Evolutionary conservation across 2,888 invertebrate genomes (phyloP).

Genomic region (Drosophila meridionalis): DNA sequence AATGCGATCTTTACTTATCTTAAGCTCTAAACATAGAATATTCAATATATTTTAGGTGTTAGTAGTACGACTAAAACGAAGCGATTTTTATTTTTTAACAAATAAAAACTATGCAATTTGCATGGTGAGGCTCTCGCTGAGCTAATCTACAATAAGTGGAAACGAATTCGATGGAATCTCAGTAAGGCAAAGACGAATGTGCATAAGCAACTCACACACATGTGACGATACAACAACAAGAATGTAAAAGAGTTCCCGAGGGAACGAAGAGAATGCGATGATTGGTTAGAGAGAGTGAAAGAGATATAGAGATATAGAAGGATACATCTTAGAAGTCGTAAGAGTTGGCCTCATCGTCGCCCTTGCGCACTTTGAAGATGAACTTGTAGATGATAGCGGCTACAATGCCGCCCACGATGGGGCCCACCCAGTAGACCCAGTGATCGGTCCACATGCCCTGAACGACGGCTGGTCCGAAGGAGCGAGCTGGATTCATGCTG

Average conservation of each 20-base stretch:
- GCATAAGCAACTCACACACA: conserved; percentile 29
- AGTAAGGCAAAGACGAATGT: conserved; percentile 38
- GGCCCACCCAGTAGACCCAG: conserved; percentile 97
- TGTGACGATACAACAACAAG: conserved; percentile 58
- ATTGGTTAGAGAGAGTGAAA: not conserved
- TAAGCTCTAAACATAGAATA: conserved; percentile 65
- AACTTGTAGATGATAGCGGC: conserved; percentile 91
- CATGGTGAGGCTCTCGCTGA: conserved; percentile 29
- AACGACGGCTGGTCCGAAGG: conserved; percentile 94
- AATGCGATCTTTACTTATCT: conserved; percentile 63
- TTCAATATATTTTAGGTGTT: conserved; percentile 52
- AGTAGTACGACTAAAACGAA: conserved; percentile 58
- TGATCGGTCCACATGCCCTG: conserved; percentile 91
- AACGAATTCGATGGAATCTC: conserved; percentile 22
- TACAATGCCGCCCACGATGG: conserved; percentile 90
- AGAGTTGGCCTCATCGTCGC: conserved; percentile 89
- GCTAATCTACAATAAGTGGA: conserved; percentile 38
- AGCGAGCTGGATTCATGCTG: conserved; percentile 97
- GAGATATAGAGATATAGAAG: not conserved
- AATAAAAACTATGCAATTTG: conserved; percentile 67
- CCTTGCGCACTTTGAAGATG: conserved; percentile 89
- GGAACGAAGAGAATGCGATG: not conserved
- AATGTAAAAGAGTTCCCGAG: conserved; percentile 7
- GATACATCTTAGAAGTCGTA: conserved; percentile 89
- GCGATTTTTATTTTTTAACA: conserved; percentile 72